Conservation (phyloP, 1,140 invertebrate genomes). For the Drosophila teissieri region DNA sequence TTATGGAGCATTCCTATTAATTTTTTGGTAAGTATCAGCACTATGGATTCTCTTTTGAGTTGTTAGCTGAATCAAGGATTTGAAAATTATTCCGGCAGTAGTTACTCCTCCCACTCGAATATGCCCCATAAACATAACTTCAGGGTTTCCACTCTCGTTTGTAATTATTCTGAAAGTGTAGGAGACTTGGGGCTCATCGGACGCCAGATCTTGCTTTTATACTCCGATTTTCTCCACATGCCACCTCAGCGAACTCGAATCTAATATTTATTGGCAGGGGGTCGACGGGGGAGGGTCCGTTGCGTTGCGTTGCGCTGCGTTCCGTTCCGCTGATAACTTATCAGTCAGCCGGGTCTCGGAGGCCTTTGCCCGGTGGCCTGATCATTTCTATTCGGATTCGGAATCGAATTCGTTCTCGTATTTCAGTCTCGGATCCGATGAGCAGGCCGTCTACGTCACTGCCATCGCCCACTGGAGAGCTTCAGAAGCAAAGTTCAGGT, state of each 20-base stretch:
- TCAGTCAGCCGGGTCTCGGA: slow-evolving; percentile 13
- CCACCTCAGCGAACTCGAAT: slow-evolving; percentile 12
- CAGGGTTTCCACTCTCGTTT: too few relatives aligned
- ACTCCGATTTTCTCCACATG: neutral
- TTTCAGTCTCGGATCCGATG: slow-evolving; percentile 22
- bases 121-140: too few relatives aligned
- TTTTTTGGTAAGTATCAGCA: too few relatives aligned
- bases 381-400: slow-evolving; percentile 31
- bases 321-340: slow-evolving; percentile 30
- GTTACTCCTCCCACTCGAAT: too few relatives aligned
- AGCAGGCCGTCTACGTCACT: slow-evolving; percentile 17
- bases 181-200: neutral
- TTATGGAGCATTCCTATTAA: too few relatives aligned
- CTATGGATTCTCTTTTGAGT: too few relatives aligned
- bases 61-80: too few relatives aligned
- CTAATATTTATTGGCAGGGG: slow-evolving; percentile 24
- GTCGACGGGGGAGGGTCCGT: neutral
- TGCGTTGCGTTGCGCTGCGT: neutral
- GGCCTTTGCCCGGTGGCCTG: slow-evolving; percentile 57
- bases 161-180: neutral
- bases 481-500: slow-evolving; percentile 39
- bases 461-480: slow-evolving; percentile 21
- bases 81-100: too few relatives aligned
- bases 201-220: neutral
- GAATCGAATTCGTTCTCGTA: slow-evolving; percentile 2